These are phyloP conservation scores for Hylaea fasciaria DNA, from an alignment of 2,888 invertebrate species.

Conservation along the genomic window DNA sequence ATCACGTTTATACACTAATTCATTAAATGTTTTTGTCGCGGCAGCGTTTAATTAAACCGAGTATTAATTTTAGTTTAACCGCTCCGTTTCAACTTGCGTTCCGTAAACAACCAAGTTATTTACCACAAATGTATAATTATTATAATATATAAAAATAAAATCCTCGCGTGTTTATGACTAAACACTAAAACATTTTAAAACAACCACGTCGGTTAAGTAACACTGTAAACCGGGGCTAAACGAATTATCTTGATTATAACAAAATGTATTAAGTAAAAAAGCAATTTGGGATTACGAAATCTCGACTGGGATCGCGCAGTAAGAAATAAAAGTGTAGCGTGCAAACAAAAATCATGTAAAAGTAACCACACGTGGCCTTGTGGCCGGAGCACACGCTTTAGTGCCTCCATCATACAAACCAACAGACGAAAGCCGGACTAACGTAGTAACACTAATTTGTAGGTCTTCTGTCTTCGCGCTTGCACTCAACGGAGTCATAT, in stretches of 20 bases:
- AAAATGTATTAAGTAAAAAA: constrained; percentile 9
- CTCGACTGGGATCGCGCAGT: constrained; percentile 15
- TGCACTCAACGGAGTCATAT: too few relatives aligned
- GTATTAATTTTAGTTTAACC: constrained; percentile 3
- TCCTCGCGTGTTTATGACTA: constrained; percentile 19
- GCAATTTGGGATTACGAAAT: constrained; percentile 6
- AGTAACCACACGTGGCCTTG: constrained; percentile 14
- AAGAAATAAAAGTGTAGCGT: constrained; percentile 6
- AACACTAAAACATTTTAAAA: constrained; percentile 22
- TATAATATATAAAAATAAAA: constrained; percentile 20
- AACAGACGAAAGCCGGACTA: constrained; percentile 10
- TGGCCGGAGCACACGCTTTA: constrained; percentile 1
- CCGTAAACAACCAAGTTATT: constrained; percentile 15
- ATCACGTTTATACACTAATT: not conserved
- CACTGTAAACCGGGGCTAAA: constrained; percentile 1
- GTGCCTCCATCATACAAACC: not conserved
- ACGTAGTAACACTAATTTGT: constrained; percentile 17
- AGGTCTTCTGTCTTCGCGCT: constrained; percentile 2
- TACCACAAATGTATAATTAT: constrained; percentile 17
- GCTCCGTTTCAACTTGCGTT: constrained; percentile 9
- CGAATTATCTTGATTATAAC: constrained; percentile 23
- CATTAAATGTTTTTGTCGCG: not conserved
- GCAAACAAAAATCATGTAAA: constrained; percentile 17
- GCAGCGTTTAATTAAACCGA: not conserved
- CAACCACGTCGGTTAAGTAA: constrained; percentile 18